Base-by-base conservation (phyloP, 2,797 vertebrate genomes). In the Amniataba percoides region DNA sequence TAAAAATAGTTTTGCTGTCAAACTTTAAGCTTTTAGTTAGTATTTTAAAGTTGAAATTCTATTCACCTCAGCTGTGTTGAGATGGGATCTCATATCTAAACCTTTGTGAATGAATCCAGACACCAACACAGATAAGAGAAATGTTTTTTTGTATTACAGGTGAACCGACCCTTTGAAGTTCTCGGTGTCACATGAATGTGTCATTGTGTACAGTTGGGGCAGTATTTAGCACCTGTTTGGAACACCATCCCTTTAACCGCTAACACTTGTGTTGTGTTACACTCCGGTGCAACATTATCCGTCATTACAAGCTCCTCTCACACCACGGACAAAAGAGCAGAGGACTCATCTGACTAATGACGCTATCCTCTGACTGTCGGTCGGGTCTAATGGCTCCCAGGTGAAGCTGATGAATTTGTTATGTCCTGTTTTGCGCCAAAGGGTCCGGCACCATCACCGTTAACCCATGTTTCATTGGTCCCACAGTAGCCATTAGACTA, bases 261-360 rank as follows among this genome's bases (percentile, higher is more conserved):
- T 49, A 68, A 70, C 75, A 66, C 78, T 87, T 89, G 91, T 85
- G 85, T 88, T 86, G 78, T 80, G 13, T 90, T 91, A 80, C 89
- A 80, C 71, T 45, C n/a, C 7, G 12, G 58, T 36, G 85, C 71
- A 92, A 93, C 66, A 48, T 73, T 61, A 93, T 71, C 90, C 81
- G 42, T 91, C 88, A 93, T 94, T 93, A 94, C 92, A 89, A 89
- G 82, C 90, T 94, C 88, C 61, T 82, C 81, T 92, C 86, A 90
- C 89, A 85, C 82, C 13, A 1, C 0, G 45, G 72, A 94, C 91
- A 93, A 93, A 91, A 87, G 89, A 86, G 81, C 74, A 69, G 75
- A 10, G 36, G 74, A 81, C 83, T 88, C 79, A 73, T 85, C 71
- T 52, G 55, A 83, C 90, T 87, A 86, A 89, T 81, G 88, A 86